Percentiles rank a stretch among this genome's conserved stretches.
phyloP scores from a whole-genome alignment of 2,797 vertebrate species.

The Pangasius sanitwongsei region DNA sequence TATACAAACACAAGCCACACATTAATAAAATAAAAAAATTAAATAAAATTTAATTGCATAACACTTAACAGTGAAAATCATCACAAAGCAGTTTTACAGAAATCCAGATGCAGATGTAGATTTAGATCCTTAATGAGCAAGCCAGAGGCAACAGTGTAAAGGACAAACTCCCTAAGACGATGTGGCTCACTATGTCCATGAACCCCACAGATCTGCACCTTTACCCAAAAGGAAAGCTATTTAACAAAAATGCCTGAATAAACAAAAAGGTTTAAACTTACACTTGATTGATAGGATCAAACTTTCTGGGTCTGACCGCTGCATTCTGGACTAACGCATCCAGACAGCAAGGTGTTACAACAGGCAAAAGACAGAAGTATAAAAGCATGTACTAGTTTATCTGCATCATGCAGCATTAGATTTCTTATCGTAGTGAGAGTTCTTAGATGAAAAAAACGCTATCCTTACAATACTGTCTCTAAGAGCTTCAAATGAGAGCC shows the following conservation, averaged over 20 bases:
- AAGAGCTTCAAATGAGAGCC: no score
- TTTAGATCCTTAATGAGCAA: no score
- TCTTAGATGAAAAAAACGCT: no score
- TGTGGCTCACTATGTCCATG: background rate
- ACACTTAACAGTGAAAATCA: background rate
- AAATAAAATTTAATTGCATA: background rate
- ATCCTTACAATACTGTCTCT: no score
- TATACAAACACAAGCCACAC: background rate
- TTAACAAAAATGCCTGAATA: no score
- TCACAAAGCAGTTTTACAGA: background rate
- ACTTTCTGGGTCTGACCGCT: background rate
- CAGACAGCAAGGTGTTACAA: background rate
- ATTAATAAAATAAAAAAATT: background rate
- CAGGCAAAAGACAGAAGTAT: background rate
- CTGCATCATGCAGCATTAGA: no score
- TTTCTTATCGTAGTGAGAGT: no score
- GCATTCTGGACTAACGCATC: no score
- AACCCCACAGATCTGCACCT: background rate
- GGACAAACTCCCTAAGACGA: background rate
- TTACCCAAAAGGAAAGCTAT: no score
- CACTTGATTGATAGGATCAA: background rate
- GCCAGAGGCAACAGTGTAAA: no score
- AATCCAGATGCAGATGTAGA: no score
- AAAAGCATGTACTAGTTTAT: background rate
- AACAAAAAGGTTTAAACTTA: no score